Evolutionary conservation across 1,140 invertebrate species (phyloP), one percentile per base, ranked within the genome.

Genomic region (Agrypnia vestita): DNA sequence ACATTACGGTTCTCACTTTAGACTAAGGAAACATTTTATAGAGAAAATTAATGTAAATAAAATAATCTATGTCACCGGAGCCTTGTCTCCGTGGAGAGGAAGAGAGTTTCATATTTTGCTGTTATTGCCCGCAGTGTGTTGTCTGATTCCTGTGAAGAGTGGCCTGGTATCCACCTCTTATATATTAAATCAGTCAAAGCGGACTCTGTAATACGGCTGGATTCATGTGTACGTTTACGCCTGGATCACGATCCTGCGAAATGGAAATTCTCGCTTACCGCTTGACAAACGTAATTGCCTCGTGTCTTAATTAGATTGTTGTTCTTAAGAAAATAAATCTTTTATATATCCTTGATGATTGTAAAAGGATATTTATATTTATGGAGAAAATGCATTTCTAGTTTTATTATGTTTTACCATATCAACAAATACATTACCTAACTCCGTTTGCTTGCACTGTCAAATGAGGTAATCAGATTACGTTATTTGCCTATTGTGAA

Each of bases 271-370:
- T 80, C 67, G 82, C 82, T 83, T 83, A 80, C 82, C 79, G 82
- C 82, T 83, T 83, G 82, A 83, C 79, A 83, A 83, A 83, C 82
- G 82, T 83, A 83, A 82, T 83, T 80, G 82, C 82, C 82, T 78
- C 79, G 82, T 83, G 82, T 83, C 82, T 83, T 83, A 83, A 78
- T 76, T 83, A 83, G 82, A 82, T 80, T 71, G 79, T 82, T 80
- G 81, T 82, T 82, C 77, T 79, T 82, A 82, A 82, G 81, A 62
- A 80, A 78, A 81, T 55, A 78, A 80, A 82, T 80, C 75, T 80
- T 82, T 82, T 77, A 79, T 79, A 79, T 78, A 78, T 75, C 69
- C 76, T 71, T 49, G 59, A 62, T 61, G 56, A 64, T 43, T 81
- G 56, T 51, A 44, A 43, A 25, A 55, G 78, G 78, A 53, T 74